Base-by-base conservation (phyloP, 2,888 invertebrate genomes). In the Heteropelma amictum region DNA sequence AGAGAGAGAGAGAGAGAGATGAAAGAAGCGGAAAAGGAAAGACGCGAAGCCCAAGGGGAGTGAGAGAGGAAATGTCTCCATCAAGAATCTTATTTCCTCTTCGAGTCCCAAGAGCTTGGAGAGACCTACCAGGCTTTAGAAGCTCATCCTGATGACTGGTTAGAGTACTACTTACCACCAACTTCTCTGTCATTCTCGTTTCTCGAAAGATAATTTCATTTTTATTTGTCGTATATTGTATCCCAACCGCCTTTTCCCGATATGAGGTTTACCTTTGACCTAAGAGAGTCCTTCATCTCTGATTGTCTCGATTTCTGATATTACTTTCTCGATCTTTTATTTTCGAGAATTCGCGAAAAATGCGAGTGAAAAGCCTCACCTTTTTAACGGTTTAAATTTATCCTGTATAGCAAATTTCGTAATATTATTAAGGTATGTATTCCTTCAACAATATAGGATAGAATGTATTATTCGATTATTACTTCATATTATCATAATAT, bases 71-170 rank as follows among this genome's bases (percentile, higher is more conserved):
- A 80, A 83, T 80, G 77, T 81, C 78, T 77, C 81, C 77, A 85
- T 84, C 82, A 77, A 81, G 81, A 78, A 75, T 72, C 83, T 82
- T 83, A 86, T 86, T 84, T 86, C 83, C 82, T 79, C 33, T 21
- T 51, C 2, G 40, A 38, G 64, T 64, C 51, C 33, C 49, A n/a
- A 40, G 40, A 40, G 40, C 26, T 64, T 12, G 33, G n/a, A 17
- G 45, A 69, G 53, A 33, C n/a, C 28, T 12, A 45, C 79, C 78
- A 76, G 80, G 76, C 75, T 78, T 49, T 28, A 17, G 35, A 38
- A 67, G 58, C 72, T 64, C 68, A 77, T 70, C 77, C 75, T 58
- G 71, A 72, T 73, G 68, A 54, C 60, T 49, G n/a, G 30, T 72
- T 77, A 56, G 75, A 72, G 76, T 74, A 73, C 77, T 70, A 73